Percentiles rank a stretch among this genome's conserved stretches.
Conservation (phyloP, 2,113 vertebrate genomes). For the Labeo rohita region DNA sequence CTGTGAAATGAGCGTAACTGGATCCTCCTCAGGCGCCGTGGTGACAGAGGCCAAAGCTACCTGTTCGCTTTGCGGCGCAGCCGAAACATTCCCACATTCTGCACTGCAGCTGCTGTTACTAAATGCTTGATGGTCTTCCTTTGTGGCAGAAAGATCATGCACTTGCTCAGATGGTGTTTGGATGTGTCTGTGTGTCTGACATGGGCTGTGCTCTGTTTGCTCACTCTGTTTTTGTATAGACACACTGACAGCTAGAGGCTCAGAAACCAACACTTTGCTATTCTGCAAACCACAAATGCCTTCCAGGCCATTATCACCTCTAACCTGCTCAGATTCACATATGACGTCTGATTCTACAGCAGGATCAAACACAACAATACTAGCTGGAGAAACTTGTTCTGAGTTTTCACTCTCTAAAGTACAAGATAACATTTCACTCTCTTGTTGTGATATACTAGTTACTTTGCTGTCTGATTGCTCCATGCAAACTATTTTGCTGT, state of each 20-base stretch:
- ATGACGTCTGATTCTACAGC: neutral
- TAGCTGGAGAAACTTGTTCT: neutral
- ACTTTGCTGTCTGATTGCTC: neutral
- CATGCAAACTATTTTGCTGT: neutral
- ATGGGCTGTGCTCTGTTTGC: conserved; percentile 4
- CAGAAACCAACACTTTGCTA: neutral
- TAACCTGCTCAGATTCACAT: neutral
- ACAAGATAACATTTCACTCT: neutral
- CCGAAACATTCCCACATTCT: conserved; percentile 21
- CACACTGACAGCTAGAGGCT: neutral
- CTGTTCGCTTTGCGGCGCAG: conserved; percentile 11
- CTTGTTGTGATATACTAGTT: neutral
- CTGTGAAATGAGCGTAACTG: conserved; percentile 36
- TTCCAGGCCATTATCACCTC: neutral
- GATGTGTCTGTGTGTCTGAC: conserved; percentile 19
- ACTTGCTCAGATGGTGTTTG: conserved; percentile 10
- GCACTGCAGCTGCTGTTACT: conserved; percentile 6
- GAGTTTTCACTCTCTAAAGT: neutral
- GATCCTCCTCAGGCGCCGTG: conserved; percentile 34
- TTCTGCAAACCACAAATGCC: neutral
- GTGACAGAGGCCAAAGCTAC: conserved; percentile 41
- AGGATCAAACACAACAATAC: neutral
- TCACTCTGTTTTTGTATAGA: conserved; percentile 3
- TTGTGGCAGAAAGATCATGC: neutral
- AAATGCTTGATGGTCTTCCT: conserved; percentile 9